Conservation (phyloP, 92 coral and sea anemone genomes). For the Galaxea fascicularis region DNA sequence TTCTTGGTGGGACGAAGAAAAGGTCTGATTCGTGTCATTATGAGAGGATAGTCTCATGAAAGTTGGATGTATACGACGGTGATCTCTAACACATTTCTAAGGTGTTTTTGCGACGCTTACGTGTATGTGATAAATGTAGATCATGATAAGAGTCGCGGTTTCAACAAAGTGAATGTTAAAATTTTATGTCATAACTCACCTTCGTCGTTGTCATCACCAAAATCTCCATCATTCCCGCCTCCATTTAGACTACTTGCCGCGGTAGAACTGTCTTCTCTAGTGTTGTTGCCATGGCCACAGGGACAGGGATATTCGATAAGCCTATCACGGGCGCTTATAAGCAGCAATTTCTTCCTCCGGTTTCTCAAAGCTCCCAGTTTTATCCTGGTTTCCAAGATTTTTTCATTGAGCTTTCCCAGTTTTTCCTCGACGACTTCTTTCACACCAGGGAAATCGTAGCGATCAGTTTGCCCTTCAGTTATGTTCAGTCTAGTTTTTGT, state of each 20-base stretch:
- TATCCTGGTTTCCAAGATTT: conserved; percentile 70
- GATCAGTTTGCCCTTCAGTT: not conserved
- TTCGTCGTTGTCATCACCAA: not conserved
- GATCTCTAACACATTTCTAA: too few relatives aligned
- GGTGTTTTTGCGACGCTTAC: too few relatives aligned
- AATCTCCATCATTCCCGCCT: not conserved
- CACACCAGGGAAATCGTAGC: conserved; percentile 7
- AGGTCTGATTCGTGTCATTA: too few relatives aligned
- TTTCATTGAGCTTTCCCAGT: conserved; percentile 73
- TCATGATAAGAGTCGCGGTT: too few relatives aligned
- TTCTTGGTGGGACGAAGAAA: too few relatives aligned
- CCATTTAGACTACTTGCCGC: conserved; percentile 3
- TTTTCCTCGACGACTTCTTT: conserved; percentile 65
- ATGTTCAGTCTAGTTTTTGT: not conserved
- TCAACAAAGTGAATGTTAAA: too few relatives aligned
- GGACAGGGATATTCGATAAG: conserved; percentile 67
- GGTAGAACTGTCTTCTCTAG: not conserved
- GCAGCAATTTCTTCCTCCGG: conserved; percentile 73
- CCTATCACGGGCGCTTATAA: conserved; percentile 54
- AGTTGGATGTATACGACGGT: too few relatives aligned
- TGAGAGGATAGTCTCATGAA: too few relatives aligned
- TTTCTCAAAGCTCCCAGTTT: conserved; percentile 77
- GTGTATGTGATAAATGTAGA: too few relatives aligned
- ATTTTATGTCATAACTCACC: not conserved
- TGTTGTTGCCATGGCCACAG: conserved; percentile 32